Base-by-base conservation (phyloP, 2,888 invertebrate species). In the Patella pellucida region DNA sequence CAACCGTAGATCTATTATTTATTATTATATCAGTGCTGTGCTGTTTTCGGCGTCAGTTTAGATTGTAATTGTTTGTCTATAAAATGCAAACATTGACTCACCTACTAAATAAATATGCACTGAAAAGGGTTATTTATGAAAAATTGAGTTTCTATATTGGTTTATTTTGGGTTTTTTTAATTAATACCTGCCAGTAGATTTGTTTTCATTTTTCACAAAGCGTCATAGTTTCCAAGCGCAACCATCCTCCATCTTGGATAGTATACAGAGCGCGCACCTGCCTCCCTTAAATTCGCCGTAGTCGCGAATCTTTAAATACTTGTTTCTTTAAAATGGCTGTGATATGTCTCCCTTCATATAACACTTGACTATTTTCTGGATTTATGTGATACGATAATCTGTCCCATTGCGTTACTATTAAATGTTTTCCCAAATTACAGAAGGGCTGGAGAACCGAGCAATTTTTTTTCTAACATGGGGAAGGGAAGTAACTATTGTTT, bases 201-300 rank as follows among this genome's bases (percentile, higher is more conserved):
- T 41, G 41, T 41, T 41, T 23, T 62, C 9, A 62, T 23, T 23
- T 23, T 12, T 11, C 19, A 62, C 19, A 62, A 23, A 62, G 62
- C 62, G 62, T 62, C 62, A 14, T 62, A 62, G 62, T 62, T 62
- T 62, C 62, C 62, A 62, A 62, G 62, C 62, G 62, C 62, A 62
- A 62, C 62, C 62, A 19, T 11, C 14, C 62, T 19, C 62, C 62
- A 62, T 62, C 19, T 62, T 62, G 62, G 23, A 62, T 62, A 41
- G 41, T 3, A 62, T 62, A 62, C 62, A 15, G 62, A 62, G 62
- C 62, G 62, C 19, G 62, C 62, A 62, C 62, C 19, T 62, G 62
- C 62, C 7, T 11, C 19, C 19, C 62, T 62, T 19, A 23, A 19
- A 62, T 23, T 62, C 62, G 23, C 19, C 62, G 19, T 12, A 23